Conservation (phyloP, 2,797 vertebrate genomes). For the Scomberomorus guttatus region DNA sequence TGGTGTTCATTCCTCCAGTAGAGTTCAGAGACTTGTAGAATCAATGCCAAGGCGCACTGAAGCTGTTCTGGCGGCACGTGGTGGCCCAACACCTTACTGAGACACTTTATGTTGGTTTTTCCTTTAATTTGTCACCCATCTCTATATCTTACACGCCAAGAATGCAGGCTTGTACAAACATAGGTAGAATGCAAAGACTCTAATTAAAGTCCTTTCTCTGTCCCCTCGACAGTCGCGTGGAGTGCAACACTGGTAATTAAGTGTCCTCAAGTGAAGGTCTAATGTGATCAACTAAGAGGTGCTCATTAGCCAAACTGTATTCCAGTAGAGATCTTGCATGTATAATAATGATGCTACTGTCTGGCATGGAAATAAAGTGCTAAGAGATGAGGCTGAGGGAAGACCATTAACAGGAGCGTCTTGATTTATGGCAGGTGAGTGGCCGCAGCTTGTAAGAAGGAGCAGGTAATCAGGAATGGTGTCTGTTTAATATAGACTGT, state of each 20-base stretch:
- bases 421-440: constrained; percentile 81
- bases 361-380: constrained; percentile 71
- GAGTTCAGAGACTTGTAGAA: no score
- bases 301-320: constrained; percentile 86
- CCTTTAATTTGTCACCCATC: no score
- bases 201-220: constrained; percentile 79
- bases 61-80: no score
- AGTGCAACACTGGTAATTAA: constrained; percentile 84
- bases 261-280: constrained; percentile 86
- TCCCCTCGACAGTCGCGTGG: constrained; percentile 69
- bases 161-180: constrained; percentile 69
- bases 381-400: constrained; percentile 68
- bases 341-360: constrained; percentile 77
- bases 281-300: constrained; percentile 86
- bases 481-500: constrained; percentile 74
- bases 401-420: constrained; percentile 60
- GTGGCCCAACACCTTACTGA: no score
- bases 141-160: constrained; percentile 27
- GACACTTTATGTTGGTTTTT: no score
- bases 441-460: constrained; percentile 72
- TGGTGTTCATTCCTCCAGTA: no score
- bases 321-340: constrained; percentile 79
- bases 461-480: constrained; percentile 72
- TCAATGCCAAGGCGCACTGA: no score
- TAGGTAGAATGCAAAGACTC: constrained; percentile 73